phyloP scores from a whole-genome alignment of 2,797 vertebrate genomes.

The Phalanger gymnotis region DNA sequence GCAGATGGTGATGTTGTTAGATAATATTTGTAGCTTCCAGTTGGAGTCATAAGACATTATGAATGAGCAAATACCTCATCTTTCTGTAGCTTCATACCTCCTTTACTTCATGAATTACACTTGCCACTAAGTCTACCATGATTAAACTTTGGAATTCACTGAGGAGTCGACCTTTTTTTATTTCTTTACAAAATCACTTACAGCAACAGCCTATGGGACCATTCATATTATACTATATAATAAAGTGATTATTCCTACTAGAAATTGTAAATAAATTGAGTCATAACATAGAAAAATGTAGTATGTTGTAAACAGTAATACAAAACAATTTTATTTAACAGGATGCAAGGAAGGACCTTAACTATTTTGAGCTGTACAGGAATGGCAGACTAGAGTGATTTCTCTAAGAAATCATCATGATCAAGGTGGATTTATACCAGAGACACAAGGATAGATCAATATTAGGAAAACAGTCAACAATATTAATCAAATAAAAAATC shows the following conservation, averaged over 20 bases:
- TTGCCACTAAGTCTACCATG: not conserved
- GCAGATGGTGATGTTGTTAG: not conserved
- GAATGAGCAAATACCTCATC: no score
- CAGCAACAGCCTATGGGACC: not conserved
- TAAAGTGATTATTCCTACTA: not conserved
- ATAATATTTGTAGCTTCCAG: not conserved
- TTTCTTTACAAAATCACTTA: not conserved
- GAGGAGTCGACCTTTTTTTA: not conserved
- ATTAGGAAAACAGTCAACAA: not conserved
- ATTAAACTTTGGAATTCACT: not conserved
- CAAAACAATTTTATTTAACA: constrained; percentile 27
- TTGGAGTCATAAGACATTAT: not conserved
- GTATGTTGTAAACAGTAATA: not conserved
- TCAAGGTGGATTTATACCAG: not conserved
- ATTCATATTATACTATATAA: not conserved
- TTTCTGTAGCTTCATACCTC: not conserved
- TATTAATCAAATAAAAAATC: not conserved
- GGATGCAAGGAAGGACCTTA: constrained; percentile 5
- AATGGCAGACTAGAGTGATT: not conserved
- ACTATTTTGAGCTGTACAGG: not conserved
- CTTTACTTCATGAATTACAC: not conserved
- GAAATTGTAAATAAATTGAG: not conserved
- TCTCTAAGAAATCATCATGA: not conserved
- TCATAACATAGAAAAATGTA: constrained; percentile 21
- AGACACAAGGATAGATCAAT: not conserved